Conservation (phyloP, 2,797 vertebrate genomes). For the Hozukius guyotensis region DNA sequence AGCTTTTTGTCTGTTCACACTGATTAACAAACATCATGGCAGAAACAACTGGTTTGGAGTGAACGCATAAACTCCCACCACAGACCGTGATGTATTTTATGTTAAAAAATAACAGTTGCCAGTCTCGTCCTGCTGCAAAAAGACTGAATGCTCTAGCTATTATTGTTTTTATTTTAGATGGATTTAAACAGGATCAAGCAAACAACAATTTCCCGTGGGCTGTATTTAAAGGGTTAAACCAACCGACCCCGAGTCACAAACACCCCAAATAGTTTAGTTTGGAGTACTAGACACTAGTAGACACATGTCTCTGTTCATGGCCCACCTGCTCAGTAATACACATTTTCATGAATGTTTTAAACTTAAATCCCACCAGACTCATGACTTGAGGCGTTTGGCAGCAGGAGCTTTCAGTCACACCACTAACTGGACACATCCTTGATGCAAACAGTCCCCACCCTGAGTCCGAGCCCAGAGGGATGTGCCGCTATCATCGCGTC, state of each 20-base stretch:
- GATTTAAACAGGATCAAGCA: not conserved
- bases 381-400: not conserved
- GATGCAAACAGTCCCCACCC: conserved; percentile 53
- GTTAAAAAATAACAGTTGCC: not conserved
- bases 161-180: no score
- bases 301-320: not conserved
- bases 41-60: not conserved
- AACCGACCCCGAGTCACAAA: not conserved
- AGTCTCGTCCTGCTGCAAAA: no score
- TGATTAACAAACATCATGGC: not conserved
- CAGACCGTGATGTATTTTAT: not conserved
- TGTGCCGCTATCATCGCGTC: conserved; percentile 53
- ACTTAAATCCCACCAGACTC: not conserved
- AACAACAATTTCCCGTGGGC: not conserved
- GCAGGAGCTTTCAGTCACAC: not conserved
- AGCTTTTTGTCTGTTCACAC: not conserved
- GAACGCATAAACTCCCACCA: not conserved
- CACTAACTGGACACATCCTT: not conserved
- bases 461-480: conserved; percentile 32
- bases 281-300: not conserved
- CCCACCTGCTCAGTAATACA: not conserved
- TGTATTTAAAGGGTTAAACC: not conserved
- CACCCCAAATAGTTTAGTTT: not conserved
- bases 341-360: not conserved
- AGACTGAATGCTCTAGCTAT: no score